phyloP scores from a whole-genome alignment of 2,888 invertebrate species.

The Philonicus albiceps region DNA sequence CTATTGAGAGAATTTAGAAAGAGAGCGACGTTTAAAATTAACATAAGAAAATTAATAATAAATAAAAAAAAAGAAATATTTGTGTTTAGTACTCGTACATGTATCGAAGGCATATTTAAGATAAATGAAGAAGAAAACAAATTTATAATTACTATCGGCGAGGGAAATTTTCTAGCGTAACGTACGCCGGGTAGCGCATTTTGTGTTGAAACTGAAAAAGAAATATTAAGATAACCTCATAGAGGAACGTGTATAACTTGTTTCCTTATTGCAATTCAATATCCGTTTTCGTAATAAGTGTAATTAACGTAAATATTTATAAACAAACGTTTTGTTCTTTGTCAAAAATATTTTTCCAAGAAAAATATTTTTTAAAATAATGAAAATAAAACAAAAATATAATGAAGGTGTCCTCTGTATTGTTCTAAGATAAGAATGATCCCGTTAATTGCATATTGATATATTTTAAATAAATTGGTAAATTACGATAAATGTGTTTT shows the following conservation, averaged over 20 bases:
- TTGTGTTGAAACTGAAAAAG: not conserved
- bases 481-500: not conserved
- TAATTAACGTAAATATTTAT: not conserved
- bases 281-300: not conserved
- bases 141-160: not conserved
- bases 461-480: constrained; percentile 38
- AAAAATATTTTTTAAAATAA: constrained; percentile 10
- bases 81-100: not conserved
- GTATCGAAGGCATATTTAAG: not conserved
- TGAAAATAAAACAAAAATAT: not conserved
- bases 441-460: constrained; percentile 34
- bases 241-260: constrained; percentile 18
- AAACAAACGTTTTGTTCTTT: not conserved
- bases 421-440: constrained; percentile 18
- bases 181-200: not conserved
- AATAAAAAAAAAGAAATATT: not conserved
- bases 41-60: not conserved
- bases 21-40: not conserved
- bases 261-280: not conserved
- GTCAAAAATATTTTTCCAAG: constrained; percentile 28
- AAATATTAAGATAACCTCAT: constrained; percentile 8
- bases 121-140: not conserved
- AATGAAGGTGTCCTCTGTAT: constrained; percentile 19
- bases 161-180: not conserved
- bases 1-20: not conserved